These are phyloP conservation scores for Heterotilapia buettikoferi DNA, from an alignment of 2,113 vertebrate genomes.

Conservation along the genomic window DNA sequence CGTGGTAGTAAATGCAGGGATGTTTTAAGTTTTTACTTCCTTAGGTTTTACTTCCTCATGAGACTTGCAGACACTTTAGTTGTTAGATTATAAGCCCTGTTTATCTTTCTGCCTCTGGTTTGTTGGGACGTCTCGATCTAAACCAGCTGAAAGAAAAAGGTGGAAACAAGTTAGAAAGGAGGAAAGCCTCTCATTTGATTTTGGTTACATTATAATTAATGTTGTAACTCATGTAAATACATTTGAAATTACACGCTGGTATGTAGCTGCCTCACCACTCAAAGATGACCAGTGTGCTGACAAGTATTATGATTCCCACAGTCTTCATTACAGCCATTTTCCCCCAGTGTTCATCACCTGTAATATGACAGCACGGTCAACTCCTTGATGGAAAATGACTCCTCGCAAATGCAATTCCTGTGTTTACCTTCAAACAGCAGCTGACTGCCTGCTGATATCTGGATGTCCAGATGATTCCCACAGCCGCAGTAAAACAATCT, in stretches of 20 bases:
- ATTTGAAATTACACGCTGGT: not conserved
- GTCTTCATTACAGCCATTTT: not conserved
- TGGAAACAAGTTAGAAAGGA: not conserved
- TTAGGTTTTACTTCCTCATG: not conserved
- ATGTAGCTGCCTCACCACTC: not conserved
- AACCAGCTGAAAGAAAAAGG: not conserved
- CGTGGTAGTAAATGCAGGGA: not conserved
- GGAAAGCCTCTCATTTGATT: not conserved
- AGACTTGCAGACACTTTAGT: not conserved
- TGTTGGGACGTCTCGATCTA: not conserved
- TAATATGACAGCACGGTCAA: not conserved
- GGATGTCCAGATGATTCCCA: not conserved
- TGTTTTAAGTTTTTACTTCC: not conserved
- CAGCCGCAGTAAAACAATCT: not conserved
- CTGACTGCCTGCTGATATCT: not conserved
- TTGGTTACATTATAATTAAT: not conserved
- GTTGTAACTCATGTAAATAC: not conserved
- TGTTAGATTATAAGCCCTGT: not conserved
- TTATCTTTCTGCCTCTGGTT: not conserved
- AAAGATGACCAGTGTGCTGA: not conserved
- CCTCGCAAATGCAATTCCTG: not conserved
- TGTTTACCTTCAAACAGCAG: not conserved
- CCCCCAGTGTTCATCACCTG: not conserved
- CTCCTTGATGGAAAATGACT: slow-evolving; percentile 9
- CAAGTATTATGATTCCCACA: not conserved